phyloP scores from a whole-genome alignment of 2,797 vertebrate genomes.

The Sebastes hubbsi region DNA sequence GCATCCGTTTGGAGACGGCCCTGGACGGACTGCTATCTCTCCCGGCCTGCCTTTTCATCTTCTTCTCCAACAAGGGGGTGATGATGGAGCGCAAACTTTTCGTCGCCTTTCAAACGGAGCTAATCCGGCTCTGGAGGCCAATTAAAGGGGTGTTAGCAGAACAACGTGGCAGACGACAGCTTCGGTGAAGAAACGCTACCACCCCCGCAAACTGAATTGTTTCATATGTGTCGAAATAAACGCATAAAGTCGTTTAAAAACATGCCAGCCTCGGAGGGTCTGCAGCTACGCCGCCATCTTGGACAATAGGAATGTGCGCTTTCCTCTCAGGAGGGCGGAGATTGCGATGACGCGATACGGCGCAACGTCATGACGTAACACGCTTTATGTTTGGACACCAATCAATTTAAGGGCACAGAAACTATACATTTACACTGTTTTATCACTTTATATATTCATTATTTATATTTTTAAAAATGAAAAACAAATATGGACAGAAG shows the following conservation, averaged over 20 bases:
- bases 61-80: slow-evolving; percentile 17
- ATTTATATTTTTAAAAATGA: neutral
- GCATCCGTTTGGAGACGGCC: slow-evolving; percentile 84
- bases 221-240: slow-evolving; percentile 21
- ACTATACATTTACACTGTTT: neutral
- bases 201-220: neutral
- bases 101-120: slow-evolving; percentile 40
- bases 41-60: slow-evolving; percentile 95
- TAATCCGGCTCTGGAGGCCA: slow-evolving; percentile 47
- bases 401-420: neutral
- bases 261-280: slow-evolving; percentile 68
- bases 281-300: slow-evolving; percentile 89
- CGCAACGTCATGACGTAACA: slow-evolving; percentile 46
- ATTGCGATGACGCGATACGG: slow-evolving; percentile 24
- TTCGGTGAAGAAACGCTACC: slow-evolving; percentile 1
- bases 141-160: slow-evolving; percentile 31
- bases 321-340: slow-evolving; percentile 74
- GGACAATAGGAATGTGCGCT: slow-evolving; percentile 95
- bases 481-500: neutral
- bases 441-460: neutral
- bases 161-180: slow-evolving; percentile 6
- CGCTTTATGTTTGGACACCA: neutral
- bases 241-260: slow-evolving; percentile 65
- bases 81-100: slow-evolving; percentile 79
- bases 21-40: slow-evolving; percentile 88